A percentile compares a stretch with the other conserved stretches of the same genome.
Conservation (phyloP, 2,888 invertebrate species). For the Rhimphoctona megacephalus region DNA sequence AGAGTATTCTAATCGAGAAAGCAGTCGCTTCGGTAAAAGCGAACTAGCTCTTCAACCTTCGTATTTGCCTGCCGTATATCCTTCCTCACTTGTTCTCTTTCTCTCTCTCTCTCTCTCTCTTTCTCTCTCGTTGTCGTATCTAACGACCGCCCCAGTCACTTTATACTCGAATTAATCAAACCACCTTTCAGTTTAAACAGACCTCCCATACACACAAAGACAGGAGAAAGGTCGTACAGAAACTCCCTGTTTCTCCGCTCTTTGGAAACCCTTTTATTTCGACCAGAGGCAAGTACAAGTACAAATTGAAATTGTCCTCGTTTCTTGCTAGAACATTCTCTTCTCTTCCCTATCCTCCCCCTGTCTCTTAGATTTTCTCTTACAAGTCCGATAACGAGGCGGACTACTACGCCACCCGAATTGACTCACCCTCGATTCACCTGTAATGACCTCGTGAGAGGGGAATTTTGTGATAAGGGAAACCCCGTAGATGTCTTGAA, state of each 20-base stretch:
- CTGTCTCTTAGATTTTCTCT: slow-evolving; percentile 37
- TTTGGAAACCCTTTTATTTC: slow-evolving; percentile 48
- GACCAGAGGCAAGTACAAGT: slow-evolving; percentile 42
- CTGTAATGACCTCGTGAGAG: slow-evolving; percentile 51
- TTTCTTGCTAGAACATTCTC: slow-evolving; percentile 51
- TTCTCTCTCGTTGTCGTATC: neutral
- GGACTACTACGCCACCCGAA: slow-evolving; percentile 42
- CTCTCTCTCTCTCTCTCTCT: neutral
- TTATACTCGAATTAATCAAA: slow-evolving; percentile 69
- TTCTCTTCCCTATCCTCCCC: slow-evolving; percentile 7
- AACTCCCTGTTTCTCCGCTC: slow-evolving; percentile 55
- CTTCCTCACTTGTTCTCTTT: neutral
- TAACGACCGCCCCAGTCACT: slow-evolving; percentile 50
- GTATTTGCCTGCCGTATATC: slow-evolving; percentile 15
- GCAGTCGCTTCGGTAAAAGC: slow-evolving; percentile 64
- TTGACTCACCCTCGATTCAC: slow-evolving; percentile 67
- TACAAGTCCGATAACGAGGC: slow-evolving; percentile 64
- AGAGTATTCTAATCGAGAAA: slow-evolving; percentile 70
- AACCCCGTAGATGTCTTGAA: slow-evolving; percentile 29
- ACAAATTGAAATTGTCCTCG: slow-evolving; percentile 67
- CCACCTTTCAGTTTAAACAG: slow-evolving; percentile 57
- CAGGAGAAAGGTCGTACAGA: slow-evolving; percentile 1
- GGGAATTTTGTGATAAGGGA: slow-evolving; percentile 35
- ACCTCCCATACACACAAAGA: neutral
- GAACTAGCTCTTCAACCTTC: slow-evolving; percentile 56